Evolutionary conservation across 2,888 invertebrate species (phyloP).

Genomic region (Leptopilina syphax): DNA sequence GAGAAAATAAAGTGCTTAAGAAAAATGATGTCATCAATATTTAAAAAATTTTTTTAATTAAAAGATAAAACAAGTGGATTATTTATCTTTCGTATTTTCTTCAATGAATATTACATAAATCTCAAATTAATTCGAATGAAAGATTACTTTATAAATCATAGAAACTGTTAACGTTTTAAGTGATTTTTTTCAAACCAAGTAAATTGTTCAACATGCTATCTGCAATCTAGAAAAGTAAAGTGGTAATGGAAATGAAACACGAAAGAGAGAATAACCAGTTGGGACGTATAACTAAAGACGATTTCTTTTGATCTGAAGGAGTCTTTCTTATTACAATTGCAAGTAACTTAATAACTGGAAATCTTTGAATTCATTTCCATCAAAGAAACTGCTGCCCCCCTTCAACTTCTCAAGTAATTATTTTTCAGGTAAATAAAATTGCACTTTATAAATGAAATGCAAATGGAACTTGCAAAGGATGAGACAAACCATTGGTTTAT

Average conservation of each 20-base stretch:
- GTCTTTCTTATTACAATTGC: constrained; percentile 10
- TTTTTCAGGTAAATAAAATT: constrained; percentile 10
- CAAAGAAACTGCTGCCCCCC: background rate
- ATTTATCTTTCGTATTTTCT: too few relatives aligned
- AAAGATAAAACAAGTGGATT: too few relatives aligned
- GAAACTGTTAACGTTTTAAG: background rate
- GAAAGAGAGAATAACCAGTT: constrained; percentile 10
- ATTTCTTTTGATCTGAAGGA: constrained; percentile 8
- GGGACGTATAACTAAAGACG: constrained; percentile 6
- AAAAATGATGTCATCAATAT: too few relatives aligned
- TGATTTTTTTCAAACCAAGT: background rate
- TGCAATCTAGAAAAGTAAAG: constrained; percentile 6
- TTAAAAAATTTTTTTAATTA: too few relatives aligned
- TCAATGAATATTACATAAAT: too few relatives aligned
- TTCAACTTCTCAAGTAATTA: constrained; percentile 16
- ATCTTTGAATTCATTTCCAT: constrained; percentile 22
- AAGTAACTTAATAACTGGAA: constrained; percentile 25
- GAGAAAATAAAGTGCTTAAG: too few relatives aligned
- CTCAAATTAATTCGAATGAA: too few relatives aligned
- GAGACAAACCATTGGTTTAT: background rate
- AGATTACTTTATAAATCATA: too few relatives aligned
- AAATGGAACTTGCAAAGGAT: constrained; percentile 7
- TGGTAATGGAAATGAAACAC: constrained; percentile 4
- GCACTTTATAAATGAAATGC: background rate
- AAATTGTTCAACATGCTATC: constrained; percentile 11